These are phyloP conservation scores for Platyura marginata DNA, from an alignment of 1,140 invertebrate genomes.

Conservation along the genomic window DNA sequence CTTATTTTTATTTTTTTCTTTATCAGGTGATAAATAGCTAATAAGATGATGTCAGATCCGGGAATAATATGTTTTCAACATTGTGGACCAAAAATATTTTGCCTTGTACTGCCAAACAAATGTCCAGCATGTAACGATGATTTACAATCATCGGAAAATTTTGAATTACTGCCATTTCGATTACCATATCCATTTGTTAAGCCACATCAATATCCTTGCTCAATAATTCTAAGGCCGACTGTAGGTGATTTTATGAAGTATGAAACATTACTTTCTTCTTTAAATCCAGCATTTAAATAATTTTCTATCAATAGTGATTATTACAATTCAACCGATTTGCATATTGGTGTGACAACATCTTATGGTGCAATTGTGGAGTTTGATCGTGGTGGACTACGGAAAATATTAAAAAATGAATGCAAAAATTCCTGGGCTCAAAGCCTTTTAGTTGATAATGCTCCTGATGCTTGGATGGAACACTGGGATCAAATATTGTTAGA, in stretches of 20 bases:
- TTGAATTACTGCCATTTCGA: slow-evolving; percentile 51
- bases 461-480: slow-evolving; percentile 46
- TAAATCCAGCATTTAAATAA: no score
- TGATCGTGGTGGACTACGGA: slow-evolving; percentile 46
- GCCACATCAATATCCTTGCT: slow-evolving; percentile 49
- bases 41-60: slow-evolving; percentile 39
- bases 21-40: no score
- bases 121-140: slow-evolving; percentile 49
- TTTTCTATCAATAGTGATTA: slow-evolving; percentile 62
- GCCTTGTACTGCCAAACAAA: slow-evolving; percentile 44
- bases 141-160: slow-evolving; percentile 29
- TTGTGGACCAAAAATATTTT: slow-evolving; percentile 59
- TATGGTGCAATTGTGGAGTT: slow-evolving; percentile 56
- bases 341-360: slow-evolving; percentile 64
- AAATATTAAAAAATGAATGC: slow-evolving; percentile 26
- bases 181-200: slow-evolving; percentile 59
- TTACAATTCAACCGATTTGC: slow-evolving; percentile 56
- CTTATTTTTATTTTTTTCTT: no score
- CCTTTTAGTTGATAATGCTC: slow-evolving; percentile 42
- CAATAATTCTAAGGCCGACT: slow-evolving; percentile 60
- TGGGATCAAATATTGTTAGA: slow-evolving; percentile 54
- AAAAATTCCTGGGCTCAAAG: slow-evolving; percentile 46
- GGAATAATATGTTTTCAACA: slow-evolving; percentile 69
- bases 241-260: slow-evolving; percentile 65
- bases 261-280: no score